Conservation (phyloP, 2,797 vertebrate species). For the Epinephelus malabaricus region DNA sequence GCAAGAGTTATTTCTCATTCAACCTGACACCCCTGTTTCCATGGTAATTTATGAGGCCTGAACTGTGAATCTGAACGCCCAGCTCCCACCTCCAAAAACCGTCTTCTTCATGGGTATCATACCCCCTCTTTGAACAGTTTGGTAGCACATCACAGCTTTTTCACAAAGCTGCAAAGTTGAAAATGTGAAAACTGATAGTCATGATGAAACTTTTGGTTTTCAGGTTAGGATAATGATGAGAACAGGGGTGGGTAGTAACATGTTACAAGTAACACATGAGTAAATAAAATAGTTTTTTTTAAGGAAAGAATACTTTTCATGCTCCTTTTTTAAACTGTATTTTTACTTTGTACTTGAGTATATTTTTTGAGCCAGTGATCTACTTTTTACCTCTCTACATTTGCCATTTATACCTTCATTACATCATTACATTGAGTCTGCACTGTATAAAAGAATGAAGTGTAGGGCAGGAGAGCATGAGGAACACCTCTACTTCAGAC, state of each 20-base stretch:
- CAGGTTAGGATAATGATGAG: conserved; percentile 22
- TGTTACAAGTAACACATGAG: too few relatives aligned
- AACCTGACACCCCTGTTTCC: conserved; percentile 61
- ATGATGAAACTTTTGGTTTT: conserved; percentile 45
- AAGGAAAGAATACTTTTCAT: too few relatives aligned
- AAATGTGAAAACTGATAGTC: conserved; percentile 44
- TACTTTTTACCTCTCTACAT: too few relatives aligned
- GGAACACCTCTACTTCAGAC: too few relatives aligned
- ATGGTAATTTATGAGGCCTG: conserved; percentile 69
- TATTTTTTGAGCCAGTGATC: too few relatives aligned
- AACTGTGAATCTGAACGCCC: conserved; percentile 52
- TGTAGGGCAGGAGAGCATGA: too few relatives aligned
- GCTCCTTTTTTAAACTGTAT: too few relatives aligned
- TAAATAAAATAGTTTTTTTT: too few relatives aligned
- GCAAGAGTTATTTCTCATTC: conserved; percentile 39
- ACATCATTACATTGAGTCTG: too few relatives aligned
- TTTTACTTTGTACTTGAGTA: too few relatives aligned
- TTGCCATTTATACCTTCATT: too few relatives aligned
- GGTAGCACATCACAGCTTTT: conserved; percentile 22
- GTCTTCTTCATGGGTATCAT: conserved; percentile 54
- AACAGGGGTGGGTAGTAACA: neutral
- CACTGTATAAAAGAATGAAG: too few relatives aligned
- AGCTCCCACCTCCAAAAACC: conserved; percentile 34
- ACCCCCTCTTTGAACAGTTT: conserved; percentile 58
- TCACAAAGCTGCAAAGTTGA: neutral